Evolutionary conservation across 2,888 invertebrate species (phyloP), one percentile per base, ranked within the genome.

Genomic region (Ernsta delagoae): DNA sequence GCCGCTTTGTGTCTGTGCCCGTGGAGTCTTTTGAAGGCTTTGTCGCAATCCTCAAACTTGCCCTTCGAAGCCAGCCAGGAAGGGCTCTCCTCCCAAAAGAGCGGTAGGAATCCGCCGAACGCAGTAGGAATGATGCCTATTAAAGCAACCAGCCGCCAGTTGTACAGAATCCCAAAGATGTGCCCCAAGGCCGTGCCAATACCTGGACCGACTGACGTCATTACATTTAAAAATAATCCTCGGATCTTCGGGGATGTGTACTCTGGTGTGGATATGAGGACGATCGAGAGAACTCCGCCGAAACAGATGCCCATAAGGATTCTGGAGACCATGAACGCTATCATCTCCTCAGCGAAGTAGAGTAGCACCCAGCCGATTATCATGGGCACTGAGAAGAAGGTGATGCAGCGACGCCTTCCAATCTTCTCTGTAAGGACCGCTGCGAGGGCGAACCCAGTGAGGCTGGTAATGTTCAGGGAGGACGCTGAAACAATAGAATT

Each of bases 51-150:
- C 4, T 73, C 69, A 36, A 73, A 77, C 39, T 70, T 69, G 3
- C 77, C 77, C 56, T 75, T 71, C 0, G 76, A 72, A 0, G 77
- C 77, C 9, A 77, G n/a, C 77, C 77, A 77, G 5, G 72, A 72
- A 0, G 77, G 77, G 53, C 75, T 76, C 34, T 77, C 77, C 1
- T 74, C 71, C 72, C 72, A 77, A 56, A 76, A 73, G 0, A 68
- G 53, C 0, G 75, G 74, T 3, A 74, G 34, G 2, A 74, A 6
- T 5, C 62, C 65, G 0, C 71, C 71, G 16, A 73, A 62, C 9
- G 68, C 11, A 0, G 75, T 65, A 0, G 74, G 74, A 3, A 75
- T 48, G 2, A 75, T 61, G 6, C 77, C 77, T 3, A 77, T 59
- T 7, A 75, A 39, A 3, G 72, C 73, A 4, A 77, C 75, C 0